Conservation (phyloP, 2,888 invertebrate species). For the Acleris literana region DNA sequence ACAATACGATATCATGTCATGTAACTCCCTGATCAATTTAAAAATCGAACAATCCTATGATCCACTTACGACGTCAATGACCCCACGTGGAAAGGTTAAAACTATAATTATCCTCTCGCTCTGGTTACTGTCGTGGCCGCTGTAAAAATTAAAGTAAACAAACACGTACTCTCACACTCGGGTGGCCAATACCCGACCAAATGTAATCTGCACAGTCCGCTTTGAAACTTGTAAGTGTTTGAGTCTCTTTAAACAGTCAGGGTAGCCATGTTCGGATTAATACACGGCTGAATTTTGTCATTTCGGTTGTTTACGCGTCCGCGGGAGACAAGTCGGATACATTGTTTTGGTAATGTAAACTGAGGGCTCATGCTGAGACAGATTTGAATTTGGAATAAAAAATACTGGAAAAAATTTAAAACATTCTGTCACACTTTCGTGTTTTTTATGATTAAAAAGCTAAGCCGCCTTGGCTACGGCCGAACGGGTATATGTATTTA, state of each 20-base stretch:
- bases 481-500: too few relatives aligned
- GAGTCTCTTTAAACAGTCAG: constrained; percentile 46
- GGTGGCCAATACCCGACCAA: constrained; percentile 67
- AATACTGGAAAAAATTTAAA: too few relatives aligned
- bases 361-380: constrained; percentile 27
- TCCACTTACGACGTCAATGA: constrained; percentile 64
- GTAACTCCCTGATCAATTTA: background rate
- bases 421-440: too few relatives aligned
- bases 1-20: too few relatives aligned
- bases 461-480: too few relatives aligned
- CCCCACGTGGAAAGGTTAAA: constrained; percentile 75
- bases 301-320: constrained; percentile 43
- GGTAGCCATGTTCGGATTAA: constrained; percentile 38
- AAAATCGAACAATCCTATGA: constrained; percentile 17
- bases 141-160: constrained; percentile 82
- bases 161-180: constrained; percentile 74
- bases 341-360: constrained; percentile 35
- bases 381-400: constrained; percentile 2
- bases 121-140: constrained; percentile 81
- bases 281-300: constrained; percentile 58
- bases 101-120: constrained; percentile 77
- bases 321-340: constrained; percentile 34
- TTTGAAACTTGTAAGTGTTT: constrained; percentile 33
- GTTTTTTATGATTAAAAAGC: too few relatives aligned
- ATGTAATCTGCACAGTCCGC: constrained; percentile 39